Evolutionary conservation across 2,888 invertebrate genomes (phyloP), one percentile per base, ranked within the genome.

Genomic region (Tetragonisca angustula): DNA sequence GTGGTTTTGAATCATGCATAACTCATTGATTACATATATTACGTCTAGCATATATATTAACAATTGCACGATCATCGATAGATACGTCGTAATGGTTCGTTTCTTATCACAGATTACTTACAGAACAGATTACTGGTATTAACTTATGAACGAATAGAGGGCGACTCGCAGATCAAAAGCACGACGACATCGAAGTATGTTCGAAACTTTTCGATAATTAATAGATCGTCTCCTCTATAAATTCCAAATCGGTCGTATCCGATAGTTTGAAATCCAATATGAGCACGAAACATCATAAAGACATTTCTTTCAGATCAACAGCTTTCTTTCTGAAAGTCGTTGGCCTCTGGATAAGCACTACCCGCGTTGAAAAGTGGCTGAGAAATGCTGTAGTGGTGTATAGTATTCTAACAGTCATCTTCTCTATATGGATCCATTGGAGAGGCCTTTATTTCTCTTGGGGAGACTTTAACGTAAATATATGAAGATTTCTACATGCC

Each of bases 11-110:
- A 50, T 68, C 19, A 68, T 68, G 50, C 50, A 50, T 50, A 50
- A 68, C 19, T 68, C 50, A 19, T 68, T 50, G 68, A 36, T 65
- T 13, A 32, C 62, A 64, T 32, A 32, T 32, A 32, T 64, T 64
- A 21, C 62, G 11, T 11, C n/a, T 2, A 32, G 11, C 11, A 32
- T 32, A 64, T 32, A 19, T 6, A 52, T 2, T 43, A 9, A 19
- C 19, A 52, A 52, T 52, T 43, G 36, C 36, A 43, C 17, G 56
- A n/a, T n/a, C n/a, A n/a, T n/a, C n/a, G 1, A n/a, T 13, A 56
- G 11, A 56, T 21, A 56, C 11, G 11, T n/a, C 36, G 6, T 56
- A 56, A 21, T 21, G 21, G 21, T 11, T 56, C 62, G 36, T 36
- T 36, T 64, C 17, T 11, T 36, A 36, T 1, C 36, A 11, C 17